Percentiles rank a stretch among this genome's conserved stretches.
phyloP scores from a whole-genome alignment of 2,113 vertebrate genomes.

The Larimichthys polyactis region DNA sequence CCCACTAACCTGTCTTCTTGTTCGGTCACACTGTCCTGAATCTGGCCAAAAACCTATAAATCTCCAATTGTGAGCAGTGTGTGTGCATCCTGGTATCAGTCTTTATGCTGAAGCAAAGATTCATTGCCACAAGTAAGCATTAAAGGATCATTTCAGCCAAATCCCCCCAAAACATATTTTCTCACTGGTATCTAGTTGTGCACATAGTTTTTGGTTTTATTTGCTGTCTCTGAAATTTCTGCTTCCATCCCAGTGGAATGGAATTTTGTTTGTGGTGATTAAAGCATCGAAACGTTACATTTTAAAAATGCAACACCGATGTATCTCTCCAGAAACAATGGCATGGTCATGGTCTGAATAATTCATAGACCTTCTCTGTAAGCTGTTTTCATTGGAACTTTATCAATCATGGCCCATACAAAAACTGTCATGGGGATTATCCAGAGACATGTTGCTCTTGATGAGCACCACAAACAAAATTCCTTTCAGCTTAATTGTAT shows the following conservation, averaged over 20 bases:
- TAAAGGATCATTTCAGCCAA: conserved; percentile 2
- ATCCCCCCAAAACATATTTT: not conserved
- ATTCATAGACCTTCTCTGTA: too few species aligned
- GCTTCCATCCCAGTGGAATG: not conserved
- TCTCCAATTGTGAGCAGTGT: not conserved
- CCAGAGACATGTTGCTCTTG: not conserved
- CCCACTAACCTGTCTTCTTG: conserved; percentile 54
- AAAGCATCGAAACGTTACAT: not conserved
- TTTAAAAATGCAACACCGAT: not conserved
- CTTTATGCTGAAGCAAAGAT: conserved; percentile 50
- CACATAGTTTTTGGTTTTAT: conserved; percentile 24
- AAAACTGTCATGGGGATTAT: not conserved
- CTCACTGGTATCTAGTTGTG: not conserved
- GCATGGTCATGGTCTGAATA: too few species aligned
- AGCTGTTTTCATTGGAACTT: too few species aligned
- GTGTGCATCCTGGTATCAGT: conserved; percentile 47
- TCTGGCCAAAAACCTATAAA: not conserved
- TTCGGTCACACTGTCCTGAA: conserved; percentile 46
- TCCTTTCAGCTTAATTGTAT: not conserved
- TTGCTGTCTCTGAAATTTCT: conserved; percentile 13
- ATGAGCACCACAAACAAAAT: not conserved
- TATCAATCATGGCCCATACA: too few species aligned
- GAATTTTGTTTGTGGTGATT: conserved; percentile 3
- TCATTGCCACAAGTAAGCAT: conserved; percentile 41
- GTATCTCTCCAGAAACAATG: not conserved